These are phyloP conservation scores for Rhinopomastus cyanomelas DNA, from an alignment of 2,113 vertebrate species.

Conservation along the genomic window DNA sequence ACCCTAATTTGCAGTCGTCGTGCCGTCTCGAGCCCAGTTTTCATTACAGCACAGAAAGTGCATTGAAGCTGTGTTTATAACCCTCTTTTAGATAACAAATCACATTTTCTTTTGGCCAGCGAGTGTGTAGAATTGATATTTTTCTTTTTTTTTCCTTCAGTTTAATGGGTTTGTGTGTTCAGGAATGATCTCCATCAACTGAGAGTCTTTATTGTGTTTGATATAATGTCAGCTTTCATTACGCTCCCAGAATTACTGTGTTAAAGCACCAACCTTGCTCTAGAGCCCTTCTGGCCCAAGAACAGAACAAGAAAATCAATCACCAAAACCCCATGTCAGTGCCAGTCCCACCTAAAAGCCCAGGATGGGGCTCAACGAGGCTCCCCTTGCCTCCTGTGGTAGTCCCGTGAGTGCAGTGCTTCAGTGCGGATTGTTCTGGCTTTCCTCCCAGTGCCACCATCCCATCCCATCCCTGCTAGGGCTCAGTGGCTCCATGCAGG, in stretches of 20 bases:
- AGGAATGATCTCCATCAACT: conserved; percentile 96
- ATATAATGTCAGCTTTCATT: conserved; percentile 99
- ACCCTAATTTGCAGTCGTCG: conserved; percentile 77
- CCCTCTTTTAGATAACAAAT: conserved; percentile 81
- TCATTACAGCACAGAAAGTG: conserved; percentile 77
- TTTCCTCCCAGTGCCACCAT: neutral
- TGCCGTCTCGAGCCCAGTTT: conserved; percentile 72
- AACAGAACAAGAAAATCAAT: conserved; percentile 60
- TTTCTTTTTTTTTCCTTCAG: conserved; percentile 57
- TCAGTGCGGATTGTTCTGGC: neutral
- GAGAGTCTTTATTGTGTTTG: conserved; percentile 98
- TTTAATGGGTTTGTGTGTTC: conserved; percentile 87
- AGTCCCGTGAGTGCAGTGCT: fast-evolving
- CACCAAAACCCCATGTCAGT: neutral
- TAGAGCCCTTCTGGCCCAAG: conserved; percentile 34
- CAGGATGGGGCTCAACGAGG: neutral
- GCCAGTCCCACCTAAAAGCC: neutral
- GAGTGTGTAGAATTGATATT: conserved; percentile 80
- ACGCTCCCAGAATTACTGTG: conserved; percentile 80
- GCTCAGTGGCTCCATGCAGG: neutral
- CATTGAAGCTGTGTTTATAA: conserved; percentile 78
- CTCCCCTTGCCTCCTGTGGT: neutral
- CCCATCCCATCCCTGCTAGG: neutral
- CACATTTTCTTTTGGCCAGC: conserved; percentile 79
- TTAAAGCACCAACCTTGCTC: conserved; percentile 72